Evolutionary conservation across 2,797 vertebrate genomes (phyloP).

Genomic region (Acipenser transmontanus): DNA sequence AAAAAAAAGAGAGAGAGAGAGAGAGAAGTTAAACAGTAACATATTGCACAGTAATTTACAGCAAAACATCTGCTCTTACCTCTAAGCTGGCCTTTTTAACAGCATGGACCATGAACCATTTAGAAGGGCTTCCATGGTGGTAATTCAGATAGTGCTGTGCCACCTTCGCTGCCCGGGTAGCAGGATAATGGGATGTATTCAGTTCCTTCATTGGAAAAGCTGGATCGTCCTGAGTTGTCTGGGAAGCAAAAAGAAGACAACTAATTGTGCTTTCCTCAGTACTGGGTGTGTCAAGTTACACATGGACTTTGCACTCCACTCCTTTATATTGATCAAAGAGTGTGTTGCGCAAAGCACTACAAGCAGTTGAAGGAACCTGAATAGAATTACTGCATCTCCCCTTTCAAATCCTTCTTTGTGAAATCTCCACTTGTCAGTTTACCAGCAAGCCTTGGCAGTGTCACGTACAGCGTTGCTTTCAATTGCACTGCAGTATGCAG

Average conservation of each 20-base stretch:
- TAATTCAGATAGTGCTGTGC: constrained; percentile 66
- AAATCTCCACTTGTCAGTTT: not conserved
- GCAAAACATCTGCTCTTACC: constrained; percentile 50
- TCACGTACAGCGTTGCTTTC: not conserved
- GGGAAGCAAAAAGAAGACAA: not conserved
- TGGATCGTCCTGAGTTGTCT: not conserved
- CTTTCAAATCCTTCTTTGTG: not conserved
- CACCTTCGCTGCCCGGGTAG: constrained; percentile 61
- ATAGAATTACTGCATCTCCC: too few species aligned
- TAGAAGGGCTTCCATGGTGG: constrained; percentile 64
- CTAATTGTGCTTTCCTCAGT: not conserved
- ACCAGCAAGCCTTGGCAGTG: not conserved
- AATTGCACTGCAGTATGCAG: constrained; percentile 11
- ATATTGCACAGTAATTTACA: too few species aligned
- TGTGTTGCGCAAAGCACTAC: not conserved
- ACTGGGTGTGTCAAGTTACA: constrained; percentile 19
- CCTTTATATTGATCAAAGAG: not conserved
- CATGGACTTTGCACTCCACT: constrained; percentile 42
- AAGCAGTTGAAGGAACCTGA: too few species aligned
- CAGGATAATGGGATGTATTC: constrained; percentile 51
- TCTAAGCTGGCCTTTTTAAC: constrained; percentile 56
- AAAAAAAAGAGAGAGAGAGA: too few species aligned
- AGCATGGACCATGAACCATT: constrained; percentile 39
- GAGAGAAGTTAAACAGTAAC: too few species aligned
- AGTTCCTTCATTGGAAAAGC: constrained; percentile 62